Conservation (phyloP, 2,113 vertebrate species). For the Platycercus adscitus region DNA sequence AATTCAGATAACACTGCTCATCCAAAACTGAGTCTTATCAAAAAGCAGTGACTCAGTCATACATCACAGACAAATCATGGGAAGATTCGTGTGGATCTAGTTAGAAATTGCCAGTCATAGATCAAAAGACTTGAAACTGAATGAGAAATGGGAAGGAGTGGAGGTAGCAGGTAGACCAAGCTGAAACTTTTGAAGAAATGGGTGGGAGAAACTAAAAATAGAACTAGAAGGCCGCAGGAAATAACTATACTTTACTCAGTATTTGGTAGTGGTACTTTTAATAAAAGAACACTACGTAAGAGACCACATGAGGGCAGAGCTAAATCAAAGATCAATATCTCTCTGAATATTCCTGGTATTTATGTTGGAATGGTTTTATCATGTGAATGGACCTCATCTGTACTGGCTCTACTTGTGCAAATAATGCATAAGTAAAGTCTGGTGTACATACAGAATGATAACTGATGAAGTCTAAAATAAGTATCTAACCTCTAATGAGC, state of each 20-base stretch:
- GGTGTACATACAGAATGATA: background rate
- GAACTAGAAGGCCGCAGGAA: background rate
- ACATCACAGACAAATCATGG: background rate
- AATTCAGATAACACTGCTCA: background rate
- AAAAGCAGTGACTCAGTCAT: background rate
- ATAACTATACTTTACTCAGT: background rate
- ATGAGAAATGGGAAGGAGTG: background rate
- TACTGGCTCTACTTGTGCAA: background rate
- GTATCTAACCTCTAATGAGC: background rate
- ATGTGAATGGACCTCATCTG: background rate
- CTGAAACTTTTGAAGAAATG: background rate
- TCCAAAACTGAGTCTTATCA: background rate
- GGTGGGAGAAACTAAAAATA: background rate
- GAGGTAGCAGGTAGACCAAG: background rate
- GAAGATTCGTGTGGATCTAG: background rate
- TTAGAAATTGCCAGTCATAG: background rate
- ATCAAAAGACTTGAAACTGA: background rate
- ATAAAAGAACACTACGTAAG: background rate
- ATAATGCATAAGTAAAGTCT: background rate
- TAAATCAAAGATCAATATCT: constrained; percentile 36
- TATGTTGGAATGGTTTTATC: background rate
- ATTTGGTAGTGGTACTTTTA: background rate
- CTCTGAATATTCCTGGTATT: background rate
- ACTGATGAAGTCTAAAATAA: background rate
- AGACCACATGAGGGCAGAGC: constrained; percentile 58